phyloP scores from a whole-genome alignment of 2,888 invertebrate genomes.

The Priocnemis perturbator region DNA sequence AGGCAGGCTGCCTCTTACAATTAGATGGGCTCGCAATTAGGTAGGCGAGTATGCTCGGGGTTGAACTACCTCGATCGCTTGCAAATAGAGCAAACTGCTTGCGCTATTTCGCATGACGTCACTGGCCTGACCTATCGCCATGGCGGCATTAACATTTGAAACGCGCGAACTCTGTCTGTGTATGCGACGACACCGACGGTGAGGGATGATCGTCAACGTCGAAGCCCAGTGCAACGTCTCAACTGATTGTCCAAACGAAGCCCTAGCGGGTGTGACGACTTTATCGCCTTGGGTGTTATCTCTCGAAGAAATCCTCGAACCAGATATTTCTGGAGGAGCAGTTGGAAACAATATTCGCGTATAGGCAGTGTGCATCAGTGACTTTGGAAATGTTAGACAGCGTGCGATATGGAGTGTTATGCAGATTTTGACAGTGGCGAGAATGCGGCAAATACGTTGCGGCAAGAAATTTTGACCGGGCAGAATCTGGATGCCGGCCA shows the following conservation, averaged over 20 bases:
- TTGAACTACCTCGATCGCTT: no score
- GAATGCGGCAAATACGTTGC: no score
- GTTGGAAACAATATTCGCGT: no score
- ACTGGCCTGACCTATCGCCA: slow-evolving; percentile 9
- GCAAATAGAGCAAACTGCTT: not conserved
- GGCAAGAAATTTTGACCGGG: slow-evolving; percentile 9
- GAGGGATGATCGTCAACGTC: not conserved
- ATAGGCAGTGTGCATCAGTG: no score
- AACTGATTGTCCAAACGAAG: not conserved
- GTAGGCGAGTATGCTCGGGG: no score
- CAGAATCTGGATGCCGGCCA: slow-evolving; percentile 4
- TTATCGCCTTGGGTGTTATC: not conserved
- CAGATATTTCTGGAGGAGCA: no score
- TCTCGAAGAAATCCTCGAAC: not conserved
- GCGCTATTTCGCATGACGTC: slow-evolving; percentile 11
- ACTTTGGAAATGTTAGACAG: no score
- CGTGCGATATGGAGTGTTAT: no score
- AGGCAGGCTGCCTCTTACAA: no score
- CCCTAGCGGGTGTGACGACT: not conserved
- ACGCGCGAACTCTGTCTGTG: not conserved
- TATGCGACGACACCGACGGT: not conserved
- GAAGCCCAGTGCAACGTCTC: not conserved
- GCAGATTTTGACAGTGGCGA: no score
- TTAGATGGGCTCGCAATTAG: no score
- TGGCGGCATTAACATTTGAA: not conserved